Evolutionary conservation across 2,888 invertebrate genomes (phyloP).

Genomic region (Sturmia bella): DNA sequence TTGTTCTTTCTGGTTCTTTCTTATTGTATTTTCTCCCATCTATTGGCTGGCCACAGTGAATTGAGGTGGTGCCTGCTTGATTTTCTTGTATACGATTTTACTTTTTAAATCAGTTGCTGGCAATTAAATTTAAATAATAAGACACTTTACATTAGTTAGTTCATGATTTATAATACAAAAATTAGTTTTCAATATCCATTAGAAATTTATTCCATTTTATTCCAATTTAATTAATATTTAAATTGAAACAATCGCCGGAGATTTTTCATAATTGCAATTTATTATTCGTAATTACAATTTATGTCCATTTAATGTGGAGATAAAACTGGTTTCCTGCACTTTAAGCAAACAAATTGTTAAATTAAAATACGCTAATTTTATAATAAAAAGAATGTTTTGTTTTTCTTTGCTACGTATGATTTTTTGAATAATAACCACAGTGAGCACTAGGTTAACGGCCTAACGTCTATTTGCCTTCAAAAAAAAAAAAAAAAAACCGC

Average conservation of each 20-base stretch:
- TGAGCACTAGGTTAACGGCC: not conserved
- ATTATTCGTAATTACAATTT: constrained; percentile 56
- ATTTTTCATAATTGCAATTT: constrained; percentile 55
- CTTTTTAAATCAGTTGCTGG: constrained; percentile 1
- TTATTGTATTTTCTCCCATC: not conserved
- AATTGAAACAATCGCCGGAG: constrained; percentile 31
- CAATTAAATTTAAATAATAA: constrained; percentile 40
- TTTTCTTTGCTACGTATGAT: not conserved
- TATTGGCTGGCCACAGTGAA: constrained; percentile 16
- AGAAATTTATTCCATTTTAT: constrained; percentile 48
- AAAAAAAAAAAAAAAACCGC: not conserved
- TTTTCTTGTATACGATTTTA: not conserved
- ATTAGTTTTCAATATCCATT: not conserved
- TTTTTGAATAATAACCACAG: constrained; percentile 2
- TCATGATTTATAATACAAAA: constrained; percentile 19
- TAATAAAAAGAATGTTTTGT: constrained; percentile 3
- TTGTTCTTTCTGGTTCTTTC: not conserved
- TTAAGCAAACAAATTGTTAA: constrained; percentile 44
- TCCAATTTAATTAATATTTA: constrained; percentile 61
- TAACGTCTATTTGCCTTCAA: too few species aligned
- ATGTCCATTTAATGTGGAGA: constrained; percentile 35
- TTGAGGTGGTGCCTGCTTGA: not conserved
- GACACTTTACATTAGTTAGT: constrained; percentile 22
- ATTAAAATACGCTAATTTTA: constrained; percentile 7
- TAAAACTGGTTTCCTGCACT: constrained; percentile 39